phyloP scores from a whole-genome alignment of 2,797 vertebrate species.

The Cynopterus sphinx region DNA sequence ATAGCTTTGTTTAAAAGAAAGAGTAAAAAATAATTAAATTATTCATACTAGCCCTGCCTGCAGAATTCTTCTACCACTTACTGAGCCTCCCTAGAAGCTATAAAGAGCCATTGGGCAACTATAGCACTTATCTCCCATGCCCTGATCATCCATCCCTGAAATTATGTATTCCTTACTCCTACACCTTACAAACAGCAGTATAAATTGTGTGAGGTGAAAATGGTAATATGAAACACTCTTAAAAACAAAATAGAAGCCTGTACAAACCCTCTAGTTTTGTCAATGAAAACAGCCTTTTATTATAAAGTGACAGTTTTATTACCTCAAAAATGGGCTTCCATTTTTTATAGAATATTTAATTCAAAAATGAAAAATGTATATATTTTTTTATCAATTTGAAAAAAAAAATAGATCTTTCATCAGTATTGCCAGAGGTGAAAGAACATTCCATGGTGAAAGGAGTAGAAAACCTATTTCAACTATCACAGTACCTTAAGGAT shows the following conservation, averaged over 20 bases:
- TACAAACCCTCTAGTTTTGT: slow-evolving; percentile 77
- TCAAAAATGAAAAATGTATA: slow-evolving; percentile 71
- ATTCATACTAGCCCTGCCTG: not conserved
- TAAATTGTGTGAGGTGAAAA: not conserved
- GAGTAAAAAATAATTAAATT: not conserved
- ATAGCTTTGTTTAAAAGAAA: not conserved
- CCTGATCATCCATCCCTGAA: not conserved
- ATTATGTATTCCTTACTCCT: not conserved
- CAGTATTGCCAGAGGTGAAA: slow-evolving; percentile 22
- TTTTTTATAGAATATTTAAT: slow-evolving; percentile 54
- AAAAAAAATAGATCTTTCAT: slow-evolving; percentile 73
- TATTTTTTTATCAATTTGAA: slow-evolving; percentile 71
- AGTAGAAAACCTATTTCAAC: slow-evolving; percentile 41
- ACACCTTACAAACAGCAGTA: not conserved
- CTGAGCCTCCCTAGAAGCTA: not conserved
- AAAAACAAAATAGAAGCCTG: slow-evolving; percentile 76
- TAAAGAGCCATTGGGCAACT: not conserved
- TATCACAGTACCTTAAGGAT: slow-evolving; percentile 11
- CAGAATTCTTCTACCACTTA: not conserved
- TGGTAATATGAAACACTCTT: slow-evolving; percentile 60
- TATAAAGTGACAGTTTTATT: slow-evolving; percentile 78
- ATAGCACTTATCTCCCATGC: not conserved
- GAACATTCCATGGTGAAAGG: not conserved
- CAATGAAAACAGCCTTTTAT: slow-evolving; percentile 80
- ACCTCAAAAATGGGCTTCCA: slow-evolving; percentile 77